phyloP scores from a whole-genome alignment of 1,140 invertebrate genomes.

The Brachystomella parvula region DNA sequence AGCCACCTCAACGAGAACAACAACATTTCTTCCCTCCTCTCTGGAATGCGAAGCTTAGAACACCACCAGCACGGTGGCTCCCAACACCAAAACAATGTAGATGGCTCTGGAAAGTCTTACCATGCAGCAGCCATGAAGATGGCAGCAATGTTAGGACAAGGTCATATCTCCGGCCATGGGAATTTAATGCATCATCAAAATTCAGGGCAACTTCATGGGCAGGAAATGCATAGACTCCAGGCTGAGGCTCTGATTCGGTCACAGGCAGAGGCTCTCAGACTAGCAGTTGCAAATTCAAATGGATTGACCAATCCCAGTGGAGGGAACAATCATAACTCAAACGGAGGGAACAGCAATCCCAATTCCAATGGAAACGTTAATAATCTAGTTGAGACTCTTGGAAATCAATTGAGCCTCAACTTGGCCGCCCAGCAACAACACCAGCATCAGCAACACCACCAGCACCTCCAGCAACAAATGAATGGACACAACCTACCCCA shows the following conservation, averaged over 20 bases:
- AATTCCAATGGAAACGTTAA: slow-evolving; percentile 24
- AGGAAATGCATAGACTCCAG: slow-evolving; percentile 55
- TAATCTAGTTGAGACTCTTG: neutral
- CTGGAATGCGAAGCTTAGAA: neutral
- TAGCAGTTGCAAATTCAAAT: slow-evolving; percentile 50
- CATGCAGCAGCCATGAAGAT: slow-evolving; percentile 31
- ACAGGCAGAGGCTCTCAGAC: slow-evolving; percentile 67
- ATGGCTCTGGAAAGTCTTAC: slow-evolving; percentile 1
- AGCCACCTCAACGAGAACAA: neutral
- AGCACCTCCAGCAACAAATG: slow-evolving; percentile 22
- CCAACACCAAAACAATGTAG: slow-evolving; percentile 1
- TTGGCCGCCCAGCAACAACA: slow-evolving; percentile 21
- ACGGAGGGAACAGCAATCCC: slow-evolving; percentile 18
- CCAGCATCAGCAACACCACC: slow-evolving; percentile 17
- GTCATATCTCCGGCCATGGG: slow-evolving; percentile 16
- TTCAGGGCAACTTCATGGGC: slow-evolving; percentile 43
- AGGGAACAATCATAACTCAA: slow-evolving; percentile 17
- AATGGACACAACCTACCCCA: slow-evolving; percentile 27
- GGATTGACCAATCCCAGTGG: slow-evolving; percentile 7
- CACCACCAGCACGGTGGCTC: neutral
- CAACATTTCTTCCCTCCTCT: slow-evolving; percentile 1
- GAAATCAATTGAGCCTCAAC: slow-evolving; percentile 22
- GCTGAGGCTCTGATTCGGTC: slow-evolving; percentile 70
- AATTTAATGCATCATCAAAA: slow-evolving; percentile 35
- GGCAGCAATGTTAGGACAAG: slow-evolving; percentile 32